A percentile compares a stretch with the other conserved stretches of the same genome.
These are phyloP conservation scores for Tetranychus urticae DNA, from an alignment of 1,140 invertebrate genomes.

Conservation along the genomic window DNA sequence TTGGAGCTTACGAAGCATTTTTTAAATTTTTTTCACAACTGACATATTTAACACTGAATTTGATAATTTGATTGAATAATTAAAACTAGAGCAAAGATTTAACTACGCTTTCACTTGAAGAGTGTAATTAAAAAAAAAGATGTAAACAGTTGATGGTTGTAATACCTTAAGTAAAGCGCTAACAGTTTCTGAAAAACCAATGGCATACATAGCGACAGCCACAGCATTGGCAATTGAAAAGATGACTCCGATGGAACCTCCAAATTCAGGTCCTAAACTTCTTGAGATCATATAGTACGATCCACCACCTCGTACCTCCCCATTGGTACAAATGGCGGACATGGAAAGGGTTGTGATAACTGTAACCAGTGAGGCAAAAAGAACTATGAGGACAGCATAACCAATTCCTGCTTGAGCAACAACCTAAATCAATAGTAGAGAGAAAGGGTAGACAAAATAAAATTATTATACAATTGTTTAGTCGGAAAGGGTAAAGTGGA, in stretches of 20 bases:
- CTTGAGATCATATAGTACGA: slow-evolving; percentile 92
- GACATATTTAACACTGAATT: too few species aligned
- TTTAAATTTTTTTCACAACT: too few species aligned
- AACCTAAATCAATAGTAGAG: slow-evolving; percentile 23
- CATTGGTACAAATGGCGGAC: slow-evolving; percentile 93
- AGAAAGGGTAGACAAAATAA: background rate
- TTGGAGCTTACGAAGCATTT: too few species aligned
- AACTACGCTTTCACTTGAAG: too few species aligned
- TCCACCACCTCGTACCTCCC: slow-evolving; percentile 92
- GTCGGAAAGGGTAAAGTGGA: background rate
- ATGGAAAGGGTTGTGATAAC: slow-evolving; percentile 82
- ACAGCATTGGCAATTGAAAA: slow-evolving; percentile 93
- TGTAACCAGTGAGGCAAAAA: slow-evolving; percentile 67
- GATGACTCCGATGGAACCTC: slow-evolving; percentile 71
- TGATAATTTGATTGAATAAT: too few species aligned
- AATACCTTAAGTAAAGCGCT: background rate
- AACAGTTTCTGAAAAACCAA: slow-evolving; percentile 87
- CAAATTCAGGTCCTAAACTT: slow-evolving; percentile 88
- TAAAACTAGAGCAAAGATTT: too few species aligned
- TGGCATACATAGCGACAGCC: slow-evolving; percentile 88
- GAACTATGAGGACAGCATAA: slow-evolving; percentile 34
- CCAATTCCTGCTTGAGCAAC: slow-evolving; percentile 21
- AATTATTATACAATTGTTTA: background rate
- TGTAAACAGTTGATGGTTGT: too few species aligned
- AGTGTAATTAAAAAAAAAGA: too few species aligned